Base-by-base conservation (phyloP, 2,113 vertebrate genomes). In the Pandion haliaetus region DNA sequence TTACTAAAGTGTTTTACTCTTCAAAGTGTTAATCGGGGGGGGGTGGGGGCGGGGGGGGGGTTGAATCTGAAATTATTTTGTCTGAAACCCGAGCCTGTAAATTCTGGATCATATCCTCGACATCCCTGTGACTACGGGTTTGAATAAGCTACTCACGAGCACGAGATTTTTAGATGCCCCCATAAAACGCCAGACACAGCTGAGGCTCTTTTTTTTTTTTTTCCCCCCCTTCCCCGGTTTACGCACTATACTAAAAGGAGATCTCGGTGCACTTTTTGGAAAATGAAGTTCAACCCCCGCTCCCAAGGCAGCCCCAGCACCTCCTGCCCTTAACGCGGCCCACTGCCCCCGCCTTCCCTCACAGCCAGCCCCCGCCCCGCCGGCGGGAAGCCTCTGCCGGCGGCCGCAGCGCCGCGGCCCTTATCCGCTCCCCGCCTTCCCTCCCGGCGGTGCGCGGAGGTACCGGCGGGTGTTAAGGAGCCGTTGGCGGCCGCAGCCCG, bases 131-230 rank as follows among this genome's bases (percentile, higher is more conserved):
- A 23, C 47, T 12, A 6, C 24, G 2, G 25, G 6, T 25, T 28
- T 12, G 16, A 32, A 2, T 3, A n/a, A n/a, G 19, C 12, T 8
- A 11, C 61, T 34, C 21, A 17, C 2, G 2, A 26, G 10, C 17
- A 1, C 4, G 1, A 6, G 9, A 3, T 2, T 24, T 23, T 40
- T 24, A 20, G 44, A 31, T 1, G 14, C 4, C 38, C 18, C 5
- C 7, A 10, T 2, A 31, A 34, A 50, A 25, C 10, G 14, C 8
- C 9, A 31, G 29, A 3, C 10, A 52, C 8, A 40, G 20, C 49
- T 3, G 19, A 14, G 31, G 6, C 5, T 26, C 12, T 15, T 47
- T 36, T 26, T 8, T 42, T 21, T 28, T 18, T 32, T 45, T 29
- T 17, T 5, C 19, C 19, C 8, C 45, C 19, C 24, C 49, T 13